These are phyloP conservation scores for Ivindomyrus marchei DNA, from an alignment of 2,113 vertebrate species.

Conservation along the genomic window DNA sequence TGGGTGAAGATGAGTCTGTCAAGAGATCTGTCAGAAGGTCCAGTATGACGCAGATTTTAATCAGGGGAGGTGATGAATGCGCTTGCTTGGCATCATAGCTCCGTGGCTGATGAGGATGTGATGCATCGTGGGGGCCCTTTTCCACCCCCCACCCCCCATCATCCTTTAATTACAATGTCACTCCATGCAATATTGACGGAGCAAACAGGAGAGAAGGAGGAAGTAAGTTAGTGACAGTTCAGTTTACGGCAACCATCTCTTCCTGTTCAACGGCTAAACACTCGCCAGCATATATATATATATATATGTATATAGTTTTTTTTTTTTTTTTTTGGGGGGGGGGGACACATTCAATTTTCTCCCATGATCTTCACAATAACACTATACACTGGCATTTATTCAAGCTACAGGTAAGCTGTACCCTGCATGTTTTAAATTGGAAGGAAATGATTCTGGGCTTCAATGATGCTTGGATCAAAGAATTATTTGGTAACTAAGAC, in stretches of 20 bases:
- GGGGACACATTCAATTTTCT: not conserved
- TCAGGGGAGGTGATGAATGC: not conserved
- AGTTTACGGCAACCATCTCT: not conserved
- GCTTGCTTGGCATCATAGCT: not conserved
- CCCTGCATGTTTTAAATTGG: not conserved
- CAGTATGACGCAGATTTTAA: not conserved
- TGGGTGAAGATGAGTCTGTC: not conserved
- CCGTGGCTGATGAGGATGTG: not conserved
- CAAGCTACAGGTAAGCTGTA: not conserved
- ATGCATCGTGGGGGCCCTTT: not conserved
- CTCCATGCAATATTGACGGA: not conserved
- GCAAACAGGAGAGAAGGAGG: not conserved
- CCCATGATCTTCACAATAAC: not conserved
- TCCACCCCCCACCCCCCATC: not conserved
- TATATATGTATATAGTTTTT: no score
- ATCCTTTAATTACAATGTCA: not conserved
- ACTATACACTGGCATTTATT: not conserved
- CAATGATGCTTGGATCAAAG: not conserved
- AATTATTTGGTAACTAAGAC: not conserved
- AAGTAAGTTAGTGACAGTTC: not conserved
- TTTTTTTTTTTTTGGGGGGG: not conserved
- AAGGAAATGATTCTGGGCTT: not conserved
- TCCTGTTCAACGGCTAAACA: not conserved
- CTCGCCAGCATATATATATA: not conserved
- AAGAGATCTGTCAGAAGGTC: not conserved